Base-by-base conservation (phyloP, 2,797 vertebrate species). In the Pseudochaenichthys georgianus region DNA sequence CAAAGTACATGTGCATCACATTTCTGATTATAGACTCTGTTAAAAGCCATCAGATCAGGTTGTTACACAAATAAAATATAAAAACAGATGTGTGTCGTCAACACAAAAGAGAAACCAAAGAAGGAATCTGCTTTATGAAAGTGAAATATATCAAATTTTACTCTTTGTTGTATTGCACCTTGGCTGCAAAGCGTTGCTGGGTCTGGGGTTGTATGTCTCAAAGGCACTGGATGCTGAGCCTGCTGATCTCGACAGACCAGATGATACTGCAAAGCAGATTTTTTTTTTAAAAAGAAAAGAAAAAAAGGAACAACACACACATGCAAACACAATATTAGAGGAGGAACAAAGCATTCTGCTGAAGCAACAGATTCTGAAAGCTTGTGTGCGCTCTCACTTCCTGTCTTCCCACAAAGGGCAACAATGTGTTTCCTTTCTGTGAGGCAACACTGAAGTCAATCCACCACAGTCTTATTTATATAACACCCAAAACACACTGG, bases 191-290 rank as follows among this genome's bases (percentile, higher is more conserved):
- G 92, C 90, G 48, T 92, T 88, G 89, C 91, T 70, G 66, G 91
- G 88, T 84, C 93, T 89, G 81, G 93, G 93, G 83, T 89, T 92
- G 66, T 93, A 94, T 1, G 88, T 94, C 91, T 95, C 94, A 73
- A 95, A 94, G 92, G 93, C 93, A 93, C 93, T 95, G 88, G 91
- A 91, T 77, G 87, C 93, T 84, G 93, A 92, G 78, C 92, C 94
- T 52, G 92, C 89, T 80, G 88, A 92, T 89, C 89, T 91, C 21
- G 93, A 95, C 67, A 92, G 83, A 80, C 91, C 93, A 62, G 90
- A 92, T 66, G 92, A 91, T 50, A 93, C 92, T 93, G 88, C 81
- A 76, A 58, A 77, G 45, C 13, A 63, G 43, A 83, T 3, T 28
- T 28, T 28, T 3, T 28, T 28, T 28, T 9, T 19, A 19, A 43